These are phyloP conservation scores for Ctenoplectra terminalis DNA, from an alignment of 1,140 invertebrate genomes.

Conservation along the genomic window DNA sequence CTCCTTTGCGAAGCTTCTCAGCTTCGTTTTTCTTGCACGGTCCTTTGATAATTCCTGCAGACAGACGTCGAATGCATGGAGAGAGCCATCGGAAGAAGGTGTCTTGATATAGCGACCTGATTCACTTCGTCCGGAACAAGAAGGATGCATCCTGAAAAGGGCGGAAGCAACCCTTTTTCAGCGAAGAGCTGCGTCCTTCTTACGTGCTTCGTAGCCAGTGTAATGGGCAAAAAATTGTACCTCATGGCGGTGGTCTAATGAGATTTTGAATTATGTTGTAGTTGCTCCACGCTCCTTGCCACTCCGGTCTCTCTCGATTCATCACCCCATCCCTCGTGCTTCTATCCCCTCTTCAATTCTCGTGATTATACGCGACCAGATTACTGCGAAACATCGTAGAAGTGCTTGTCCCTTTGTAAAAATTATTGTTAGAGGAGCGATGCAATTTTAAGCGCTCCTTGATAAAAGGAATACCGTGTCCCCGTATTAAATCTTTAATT, in stretches of 20 bases:
- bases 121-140: constrained; percentile 31
- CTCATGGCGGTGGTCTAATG: constrained; percentile 76
- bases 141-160: constrained; percentile 10
- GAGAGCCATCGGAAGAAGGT: neutral
- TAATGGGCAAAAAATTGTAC: constrained; percentile 79
- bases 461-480: too few species aligned
- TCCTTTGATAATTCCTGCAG: neutral
- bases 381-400: constrained; percentile 61
- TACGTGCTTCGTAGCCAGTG: constrained; percentile 60
- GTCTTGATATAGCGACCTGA: constrained; percentile 30
- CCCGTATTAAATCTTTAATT: too few species aligned
- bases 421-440: neutral
- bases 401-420: constrained; percentile 51
- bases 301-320: constrained; percentile 25
- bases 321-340: constrained; percentile 2
- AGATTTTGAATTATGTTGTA: constrained; percentile 80
- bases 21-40: too few species aligned
- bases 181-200: constrained; percentile 53
- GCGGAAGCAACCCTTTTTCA: constrained; percentile 37
- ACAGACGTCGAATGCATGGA: neutral
- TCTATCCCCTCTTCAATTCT: neutral
- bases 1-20: neutral
- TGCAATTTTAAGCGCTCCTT: neutral
- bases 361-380: constrained; percentile 74
- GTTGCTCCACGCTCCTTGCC: constrained; percentile 61